A percentile compares a stretch with the other conserved stretches of the same genome.
phyloP scores from a whole-genome alignment of 2,113 vertebrate genomes.

The Vicugna pacos region DNA sequence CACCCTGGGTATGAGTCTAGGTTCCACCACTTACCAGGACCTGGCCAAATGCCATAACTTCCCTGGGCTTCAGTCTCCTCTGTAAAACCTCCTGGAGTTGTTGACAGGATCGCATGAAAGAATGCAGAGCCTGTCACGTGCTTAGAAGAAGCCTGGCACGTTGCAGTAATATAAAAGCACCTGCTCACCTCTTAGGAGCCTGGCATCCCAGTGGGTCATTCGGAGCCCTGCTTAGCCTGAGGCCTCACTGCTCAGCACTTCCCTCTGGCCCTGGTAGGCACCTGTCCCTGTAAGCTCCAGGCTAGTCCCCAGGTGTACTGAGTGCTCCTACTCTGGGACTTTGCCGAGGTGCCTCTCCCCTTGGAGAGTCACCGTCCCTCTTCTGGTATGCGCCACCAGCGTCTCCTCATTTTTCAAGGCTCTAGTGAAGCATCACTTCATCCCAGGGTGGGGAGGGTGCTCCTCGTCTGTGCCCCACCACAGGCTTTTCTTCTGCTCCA shows the following conservation, averaged over 20 bases:
- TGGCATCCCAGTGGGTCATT: neutral
- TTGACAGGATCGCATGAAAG: neutral
- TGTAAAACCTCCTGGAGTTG: neutral
- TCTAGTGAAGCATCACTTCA: neutral
- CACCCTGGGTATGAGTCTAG: neutral
- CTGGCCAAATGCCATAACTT: neutral
- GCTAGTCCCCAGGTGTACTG: neutral
- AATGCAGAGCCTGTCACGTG: neutral
- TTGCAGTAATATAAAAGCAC: neutral
- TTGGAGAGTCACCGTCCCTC: neutral
- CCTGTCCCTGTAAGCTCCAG: neutral
- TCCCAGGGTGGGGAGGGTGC: fast-evolving
- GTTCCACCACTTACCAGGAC: neutral
- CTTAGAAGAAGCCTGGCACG: neutral
- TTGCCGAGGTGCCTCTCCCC: neutral
- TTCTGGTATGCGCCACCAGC: neutral
- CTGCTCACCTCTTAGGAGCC: neutral
- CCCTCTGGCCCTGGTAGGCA: neutral
- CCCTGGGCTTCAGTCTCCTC: neutral
- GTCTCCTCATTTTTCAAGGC: neutral
- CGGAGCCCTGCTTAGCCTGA: neutral
- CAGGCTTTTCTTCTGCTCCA: neutral
- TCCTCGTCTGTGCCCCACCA: neutral
- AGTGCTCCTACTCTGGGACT: neutral
- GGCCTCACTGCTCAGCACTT: neutral